Percentiles rank a stretch among this genome's conserved stretches.
Evolutionary conservation across 2,797 vertebrate species (phyloP).

Genomic region (Adrianichthys oophorus): DNA sequence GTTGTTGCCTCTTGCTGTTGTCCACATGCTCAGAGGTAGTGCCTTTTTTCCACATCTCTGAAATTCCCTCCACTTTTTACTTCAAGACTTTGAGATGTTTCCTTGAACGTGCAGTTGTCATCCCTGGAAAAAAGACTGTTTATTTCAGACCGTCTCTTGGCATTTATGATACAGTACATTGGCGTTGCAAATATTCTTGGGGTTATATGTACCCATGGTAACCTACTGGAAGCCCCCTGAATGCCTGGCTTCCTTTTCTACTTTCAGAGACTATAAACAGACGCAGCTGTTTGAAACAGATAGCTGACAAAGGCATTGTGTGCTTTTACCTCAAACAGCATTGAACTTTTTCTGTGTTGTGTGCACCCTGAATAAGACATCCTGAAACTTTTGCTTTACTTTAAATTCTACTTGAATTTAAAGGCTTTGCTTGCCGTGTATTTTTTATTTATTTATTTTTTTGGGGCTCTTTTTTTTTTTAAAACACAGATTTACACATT

Average conservation of each 20-base stretch:
- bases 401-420: too few species aligned
- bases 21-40: constrained; percentile 53
- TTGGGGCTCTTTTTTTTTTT: too few species aligned
- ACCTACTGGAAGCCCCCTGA: constrained; percentile 2
- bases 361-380: too few species aligned
- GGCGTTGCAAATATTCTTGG: constrained; percentile 8
- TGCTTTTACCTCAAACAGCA: constrained; percentile 44
- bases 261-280: too few species aligned
- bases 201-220: constrained; percentile 5
- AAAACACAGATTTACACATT: too few species aligned
- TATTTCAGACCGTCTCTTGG: constrained; percentile 23
- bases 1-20: constrained; percentile 58
- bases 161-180: too few species aligned
- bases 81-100: constrained; percentile 45
- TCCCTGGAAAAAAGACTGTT: constrained; percentile 16
- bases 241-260: background rate
- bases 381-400: too few species aligned
- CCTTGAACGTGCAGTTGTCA: constrained; percentile 46
- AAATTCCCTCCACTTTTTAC: constrained; percentile 40
- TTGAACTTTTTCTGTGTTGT: too few species aligned
- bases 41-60: constrained; percentile 48
- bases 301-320: constrained; percentile 52
- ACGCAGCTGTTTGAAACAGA: constrained; percentile 41
- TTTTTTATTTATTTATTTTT: too few species aligned
- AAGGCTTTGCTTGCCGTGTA: too few species aligned